Base-by-base conservation (phyloP, 1,140 invertebrate genomes). In the Onthophagus taurus region DNA sequence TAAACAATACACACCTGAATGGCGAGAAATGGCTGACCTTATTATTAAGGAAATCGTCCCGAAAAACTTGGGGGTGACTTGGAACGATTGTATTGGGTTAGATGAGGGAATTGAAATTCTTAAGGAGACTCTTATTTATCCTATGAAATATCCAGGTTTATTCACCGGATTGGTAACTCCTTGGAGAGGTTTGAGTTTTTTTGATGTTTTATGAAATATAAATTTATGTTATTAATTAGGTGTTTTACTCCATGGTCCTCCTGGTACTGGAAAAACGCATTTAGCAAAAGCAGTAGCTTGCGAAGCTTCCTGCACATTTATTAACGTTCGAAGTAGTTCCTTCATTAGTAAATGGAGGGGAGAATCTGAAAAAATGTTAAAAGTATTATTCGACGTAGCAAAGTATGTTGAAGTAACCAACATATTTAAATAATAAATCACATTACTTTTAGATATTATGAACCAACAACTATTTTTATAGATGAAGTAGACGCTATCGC, bases 401-500 rank as follows among this genome's bases (percentile, higher is more conserved):
- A 76, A 83, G n/a, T 82, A 29, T 17, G 11, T 13, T 2, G 11
- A 3, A 1, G 4, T 12, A 3, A 37, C 13, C 82, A 61, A 11
- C 4, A 13, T 1, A 16, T 29, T 29, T 14, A 21, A 7, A 23
- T 19, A 8, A 37, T 1, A 16, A 16, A 12, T 18, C 8, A 11
- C 5, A 11, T 1, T 6, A n/a, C 18, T 13, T 18, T 0, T 16
- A 41, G 38, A 49, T 45, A 53, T 29, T 82, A 90, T 60, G 81
- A 92, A 0, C 95, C 95, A 0, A 85, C 88, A 1, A 90, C 90
- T 24, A 91, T 98, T 51, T 98, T 98, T 65, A 81, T 98, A 23
- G 95, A 98, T 63, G 95, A 99, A 68, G 82, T 97, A 35, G 95
- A 99, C 61, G 83, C 88, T 18, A 68, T 97, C 11, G 82, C 86